Percentiles rank a stretch among this genome's conserved stretches.
phyloP scores from a whole-genome alignment of 2,888 invertebrate species.

The Philonicus albiceps region DNA sequence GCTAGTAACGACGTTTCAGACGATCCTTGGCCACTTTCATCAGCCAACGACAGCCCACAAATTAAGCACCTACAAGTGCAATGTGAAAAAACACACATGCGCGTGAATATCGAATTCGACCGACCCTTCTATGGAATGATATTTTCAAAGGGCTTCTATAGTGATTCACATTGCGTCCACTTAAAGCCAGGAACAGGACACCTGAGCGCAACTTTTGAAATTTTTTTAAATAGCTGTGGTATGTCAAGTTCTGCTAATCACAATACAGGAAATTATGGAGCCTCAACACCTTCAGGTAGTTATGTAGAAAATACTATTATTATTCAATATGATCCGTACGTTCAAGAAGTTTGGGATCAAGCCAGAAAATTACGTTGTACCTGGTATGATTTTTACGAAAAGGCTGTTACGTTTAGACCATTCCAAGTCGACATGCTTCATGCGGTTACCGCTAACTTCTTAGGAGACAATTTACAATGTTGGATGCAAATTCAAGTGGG shows the following conservation, averaged over 20 bases:
- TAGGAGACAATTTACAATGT: slow-evolving; percentile 93
- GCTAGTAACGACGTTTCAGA: slow-evolving; percentile 68
- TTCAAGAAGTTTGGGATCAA: slow-evolving; percentile 96
- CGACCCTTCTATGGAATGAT: slow-evolving; percentile 96
- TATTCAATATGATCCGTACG: slow-evolving; percentile 93
- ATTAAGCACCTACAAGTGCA: slow-evolving; percentile 93
- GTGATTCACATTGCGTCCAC: slow-evolving; percentile 90
- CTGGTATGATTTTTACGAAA: slow-evolving; percentile 96
- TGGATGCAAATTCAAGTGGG: slow-evolving; percentile 99
- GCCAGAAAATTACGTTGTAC: slow-evolving; percentile 89
- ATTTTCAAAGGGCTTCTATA: slow-evolving; percentile 93
- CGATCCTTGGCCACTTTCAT: slow-evolving; percentile 88
- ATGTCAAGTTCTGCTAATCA: slow-evolving; percentile 94
- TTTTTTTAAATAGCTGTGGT: slow-evolving; percentile 91
- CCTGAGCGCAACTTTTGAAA: slow-evolving; percentile 90
- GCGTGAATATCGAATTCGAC: slow-evolving; percentile 94
- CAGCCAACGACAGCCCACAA: slow-evolving; percentile 86
- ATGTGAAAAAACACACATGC: slow-evolving; percentile 95
- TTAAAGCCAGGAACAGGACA: slow-evolving; percentile 90
- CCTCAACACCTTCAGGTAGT: slow-evolving; percentile 89
- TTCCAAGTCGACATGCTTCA: slow-evolving; percentile 97
- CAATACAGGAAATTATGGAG: slow-evolving; percentile 82
- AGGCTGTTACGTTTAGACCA: slow-evolving; percentile 92
- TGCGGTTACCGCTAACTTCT: slow-evolving; percentile 93
- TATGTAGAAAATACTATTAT: slow-evolving; percentile 95